Conservation (phyloP, 2,797 vertebrate species). For the Tadarida brasiliensis region DNA sequence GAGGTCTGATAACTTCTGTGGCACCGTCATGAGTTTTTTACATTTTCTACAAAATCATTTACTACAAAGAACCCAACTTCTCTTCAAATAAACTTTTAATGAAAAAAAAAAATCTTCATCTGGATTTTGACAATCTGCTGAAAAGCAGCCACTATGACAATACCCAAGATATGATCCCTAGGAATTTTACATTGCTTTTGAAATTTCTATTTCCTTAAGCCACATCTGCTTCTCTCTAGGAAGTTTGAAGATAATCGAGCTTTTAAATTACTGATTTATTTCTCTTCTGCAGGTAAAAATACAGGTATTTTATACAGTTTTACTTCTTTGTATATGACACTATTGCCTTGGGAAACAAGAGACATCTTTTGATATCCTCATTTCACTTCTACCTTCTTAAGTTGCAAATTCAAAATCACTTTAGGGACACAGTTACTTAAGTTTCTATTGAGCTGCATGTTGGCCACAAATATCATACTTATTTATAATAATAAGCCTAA, state of each 20-base stretch:
- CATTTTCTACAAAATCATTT: not conserved
- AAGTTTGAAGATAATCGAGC: constrained; percentile 34
- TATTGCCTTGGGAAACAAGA: not conserved
- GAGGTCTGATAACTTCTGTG: not conserved
- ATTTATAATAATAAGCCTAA: not conserved
- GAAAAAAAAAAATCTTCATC: not conserved
- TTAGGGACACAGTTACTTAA: constrained; percentile 52
- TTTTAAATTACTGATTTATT: constrained; percentile 70
- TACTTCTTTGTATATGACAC: not conserved
- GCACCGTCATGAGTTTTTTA: not conserved
- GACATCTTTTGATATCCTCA: not conserved
- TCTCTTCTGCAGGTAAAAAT: not conserved
- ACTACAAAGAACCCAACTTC: not conserved
- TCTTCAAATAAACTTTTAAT: not conserved
- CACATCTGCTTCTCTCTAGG: constrained; percentile 55
- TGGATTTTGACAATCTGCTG: not conserved
- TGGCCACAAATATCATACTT: not conserved
- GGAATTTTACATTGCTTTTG: constrained; percentile 70
- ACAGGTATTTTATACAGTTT: constrained; percentile 11
- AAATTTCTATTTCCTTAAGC: constrained; percentile 75
- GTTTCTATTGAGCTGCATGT: constrained; percentile 62
- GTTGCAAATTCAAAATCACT: constrained; percentile 76
- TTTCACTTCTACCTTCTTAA: constrained; percentile 66
- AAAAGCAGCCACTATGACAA: constrained; percentile 60
- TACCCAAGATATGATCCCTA: constrained; percentile 55